Evolutionary conservation across 1,140 invertebrate genomes (phyloP).

Genomic region (Megalonaias nervosa): DNA sequence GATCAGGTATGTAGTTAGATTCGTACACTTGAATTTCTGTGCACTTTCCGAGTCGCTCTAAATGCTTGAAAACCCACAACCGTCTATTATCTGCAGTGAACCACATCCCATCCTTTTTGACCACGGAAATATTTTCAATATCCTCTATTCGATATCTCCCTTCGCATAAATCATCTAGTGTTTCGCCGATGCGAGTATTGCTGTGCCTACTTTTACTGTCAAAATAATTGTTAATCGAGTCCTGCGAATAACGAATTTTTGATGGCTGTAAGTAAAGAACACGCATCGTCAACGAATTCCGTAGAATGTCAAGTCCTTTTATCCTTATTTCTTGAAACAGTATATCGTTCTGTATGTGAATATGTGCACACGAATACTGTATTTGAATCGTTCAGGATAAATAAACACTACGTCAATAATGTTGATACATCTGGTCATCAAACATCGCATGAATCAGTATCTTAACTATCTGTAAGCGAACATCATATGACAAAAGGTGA

Average conservation of each 20-base stretch:
- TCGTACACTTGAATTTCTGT: conserved; percentile 11
- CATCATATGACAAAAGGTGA: no score
- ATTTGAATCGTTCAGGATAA: no score
- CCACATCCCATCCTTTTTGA: conserved; percentile 8
- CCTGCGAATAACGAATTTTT: conserved; percentile 14
- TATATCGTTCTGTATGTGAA: no score
- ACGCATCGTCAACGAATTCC: no score
- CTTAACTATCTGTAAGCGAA: no score
- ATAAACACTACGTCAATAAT: no score
- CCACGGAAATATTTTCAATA: conserved; percentile 21
- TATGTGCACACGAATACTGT: no score
- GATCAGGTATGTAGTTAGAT: neutral
- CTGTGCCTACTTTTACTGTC: conserved; percentile 8
- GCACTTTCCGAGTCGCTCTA: conserved; percentile 14
- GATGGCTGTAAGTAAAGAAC: conserved; percentile 1
- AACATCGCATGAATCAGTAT: no score
- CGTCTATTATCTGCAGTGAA: conserved; percentile 28
- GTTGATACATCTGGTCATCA: no score
- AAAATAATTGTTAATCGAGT: conserved; percentile 11
- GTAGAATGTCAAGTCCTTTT: no score
- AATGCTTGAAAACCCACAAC: conserved; percentile 23
- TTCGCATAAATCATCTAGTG: conserved; percentile 11
- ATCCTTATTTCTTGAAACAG: no score
- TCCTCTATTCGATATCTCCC: conserved; percentile 9
- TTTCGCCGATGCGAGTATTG: neutral